Evolutionary conservation across 2,888 invertebrate genomes (phyloP), one percentile per base, ranked within the genome.

Genomic region (Perizoma affinitatum): DNA sequence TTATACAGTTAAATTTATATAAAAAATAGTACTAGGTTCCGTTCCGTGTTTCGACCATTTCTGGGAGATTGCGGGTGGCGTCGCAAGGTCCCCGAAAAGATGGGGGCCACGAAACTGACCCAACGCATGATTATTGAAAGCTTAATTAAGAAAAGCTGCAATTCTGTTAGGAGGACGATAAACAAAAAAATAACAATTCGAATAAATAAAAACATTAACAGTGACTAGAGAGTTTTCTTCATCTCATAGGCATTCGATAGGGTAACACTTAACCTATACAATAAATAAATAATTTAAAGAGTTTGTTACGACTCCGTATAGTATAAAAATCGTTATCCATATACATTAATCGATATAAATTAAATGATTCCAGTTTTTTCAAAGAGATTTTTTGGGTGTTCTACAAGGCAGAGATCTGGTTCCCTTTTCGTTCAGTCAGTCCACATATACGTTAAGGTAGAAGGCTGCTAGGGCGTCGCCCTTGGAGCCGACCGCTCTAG

Each of bases 401-500:
- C 75, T 81, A 34, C 86, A 85, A 70, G 88, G 88, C 65, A 42
- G 67, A 64, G 38, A 68, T 49, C 71, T 80, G 75, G 76, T 83
- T 71, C 80, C 86, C 68, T 36, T 72, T 63, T 62, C 72, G 62
- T 76, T 74, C 76, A 88, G 87, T 75, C 57, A 54, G 71, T 92
- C 92, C 69, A 84, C 77, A 66, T 52, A 58, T 36, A 98, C 96
- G 91, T 98, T 98, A 47, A 98, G 93, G 67, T 97, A 97, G 94
- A 97, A 98, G 71, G 98, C 96, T 54, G 96, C 95, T 63, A 95
- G 94, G 54, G 96, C 94, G 88, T 97, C 97, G 69, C 96, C 96
- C 89, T 97, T 97, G 86, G 96, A 96, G 81, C 96, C 96, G 68
- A 96, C 95, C 38, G 96, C 97, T 77, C 96, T 95, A 11, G 97